phyloP scores from a whole-genome alignment of 2,113 vertebrate species.

The Corythoichthys haematopterus region DNA sequence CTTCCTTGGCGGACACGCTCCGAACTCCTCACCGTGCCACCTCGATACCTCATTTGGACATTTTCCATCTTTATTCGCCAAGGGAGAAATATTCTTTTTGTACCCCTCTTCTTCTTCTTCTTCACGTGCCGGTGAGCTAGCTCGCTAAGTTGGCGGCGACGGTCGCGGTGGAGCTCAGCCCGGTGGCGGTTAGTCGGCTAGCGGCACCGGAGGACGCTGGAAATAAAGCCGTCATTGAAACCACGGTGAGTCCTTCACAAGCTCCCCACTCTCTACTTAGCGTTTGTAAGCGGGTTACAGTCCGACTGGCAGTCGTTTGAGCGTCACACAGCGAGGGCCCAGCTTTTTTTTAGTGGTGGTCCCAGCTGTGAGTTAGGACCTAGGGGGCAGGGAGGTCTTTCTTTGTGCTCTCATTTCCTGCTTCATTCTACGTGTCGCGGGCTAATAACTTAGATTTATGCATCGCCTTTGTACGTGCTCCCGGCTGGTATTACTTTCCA shows the following conservation, averaged over 20 bases:
- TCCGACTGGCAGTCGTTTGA: not conserved
- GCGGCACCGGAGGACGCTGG: conserved; percentile 14
- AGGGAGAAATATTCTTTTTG: conserved; percentile 12
- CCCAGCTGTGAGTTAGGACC: not conserved
- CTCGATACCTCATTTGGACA: not conserved
- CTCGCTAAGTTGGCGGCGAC: conserved; percentile 35
- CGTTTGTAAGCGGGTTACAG: not conserved
- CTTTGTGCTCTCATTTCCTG: not conserved
- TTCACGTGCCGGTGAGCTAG: conserved; percentile 45
- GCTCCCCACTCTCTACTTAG: not conserved
- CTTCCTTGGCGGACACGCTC: conserved; percentile 2
- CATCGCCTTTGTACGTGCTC: conserved; percentile 1
- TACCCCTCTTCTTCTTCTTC: conserved; percentile 8
- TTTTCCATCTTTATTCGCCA: conserved; percentile 11
- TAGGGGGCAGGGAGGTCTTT: not conserved
- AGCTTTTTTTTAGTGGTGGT: not conserved
- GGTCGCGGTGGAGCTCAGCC: conserved; percentile 31
- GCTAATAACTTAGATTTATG: not conserved
- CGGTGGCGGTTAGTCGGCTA: conserved; percentile 22
- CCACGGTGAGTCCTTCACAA: conserved; percentile 43
- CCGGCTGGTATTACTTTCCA: conserved; percentile 43
- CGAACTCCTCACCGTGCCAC: not conserved
- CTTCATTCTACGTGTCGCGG: conserved; percentile 4
- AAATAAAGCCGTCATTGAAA: conserved; percentile 29
- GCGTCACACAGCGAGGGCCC: not conserved